Base-by-base conservation (phyloP, 2,888 invertebrate genomes). In the Synanthedon vespiformis region DNA sequence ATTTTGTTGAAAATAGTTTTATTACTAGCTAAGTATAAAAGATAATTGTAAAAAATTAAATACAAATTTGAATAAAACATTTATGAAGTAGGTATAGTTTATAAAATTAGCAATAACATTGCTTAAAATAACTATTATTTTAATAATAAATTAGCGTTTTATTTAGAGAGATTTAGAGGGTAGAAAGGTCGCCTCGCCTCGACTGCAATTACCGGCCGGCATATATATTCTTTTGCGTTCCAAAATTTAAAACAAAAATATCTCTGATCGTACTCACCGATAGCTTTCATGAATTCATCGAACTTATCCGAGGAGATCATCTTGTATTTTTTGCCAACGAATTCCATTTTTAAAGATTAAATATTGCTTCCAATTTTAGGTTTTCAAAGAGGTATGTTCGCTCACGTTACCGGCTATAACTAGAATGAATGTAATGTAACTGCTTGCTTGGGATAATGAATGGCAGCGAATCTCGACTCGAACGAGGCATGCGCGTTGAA, bases 261-360 rank as follows among this genome's bases (percentile, higher is more conserved):
- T 61, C 40, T 81, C 34, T 34, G n/a, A 18, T n/a, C 22, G 48
- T 40, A 87, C 93, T 93, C 73, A 95, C 95, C 95, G 58, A 95
- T 80, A 51, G 92, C 90, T 88, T 95, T 95, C 94, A 96, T 93
- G 88, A 94, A 95, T 55, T 94, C 94, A 67, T 96, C 96, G 78
- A 96, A 96, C 74, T 95, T 94, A 60, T 95, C 94, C 65, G 93
- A 93, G 56, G 90, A 89, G 57, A 88, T 80, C 78, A 96, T 89
- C 77, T 95, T 95, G 90, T 93, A 96, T 77, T 92, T 93, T 84
- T 92, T 94, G 75, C 93, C 94, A 51, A 74, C 58, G 73, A 85
- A 85, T 22, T 81, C 86, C 86, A 87, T 87, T 74, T 77, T 84
- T 59, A 48, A 18, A 48, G 16, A 16, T 14, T 10, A 5, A 22